Evolutionary conservation across 2,888 invertebrate species (phyloP).

Genomic region (Stegana nigrithorax): DNA sequence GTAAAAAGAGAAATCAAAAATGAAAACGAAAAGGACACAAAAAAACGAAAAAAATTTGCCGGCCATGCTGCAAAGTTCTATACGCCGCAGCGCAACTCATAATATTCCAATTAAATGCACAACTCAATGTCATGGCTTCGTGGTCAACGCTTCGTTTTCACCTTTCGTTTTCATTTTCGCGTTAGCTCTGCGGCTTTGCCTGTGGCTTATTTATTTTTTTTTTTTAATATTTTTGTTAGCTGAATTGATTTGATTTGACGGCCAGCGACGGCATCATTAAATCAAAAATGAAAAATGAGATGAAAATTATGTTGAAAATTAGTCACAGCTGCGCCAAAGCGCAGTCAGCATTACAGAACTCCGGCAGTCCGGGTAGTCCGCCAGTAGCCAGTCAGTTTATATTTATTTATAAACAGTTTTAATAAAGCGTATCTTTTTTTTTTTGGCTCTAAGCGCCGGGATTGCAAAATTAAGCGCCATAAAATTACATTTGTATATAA

Average conservation of each 20-base stretch:
- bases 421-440: neutral
- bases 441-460: constrained; percentile 26
- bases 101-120: constrained; percentile 7
- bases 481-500: constrained; percentile 52
- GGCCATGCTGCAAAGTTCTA: too few species aligned
- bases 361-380: too few species aligned
- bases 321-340: too few species aligned
- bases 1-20: too few species aligned
- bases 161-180: neutral
- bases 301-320: neutral
- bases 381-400: too few species aligned
- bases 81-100: too few species aligned
- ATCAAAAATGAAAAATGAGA: neutral
- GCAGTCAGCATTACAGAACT: too few species aligned
- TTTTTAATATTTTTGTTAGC: neutral
- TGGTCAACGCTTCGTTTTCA: neutral
- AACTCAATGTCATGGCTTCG: constrained; percentile 4
- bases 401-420: neutral
- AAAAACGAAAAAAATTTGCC: neutral
- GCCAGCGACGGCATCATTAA: constrained; percentile 1
- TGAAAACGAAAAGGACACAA: neutral
- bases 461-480: constrained; percentile 59
- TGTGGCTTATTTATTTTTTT: too few species aligned
- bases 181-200: too few species aligned
- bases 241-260: constrained; percentile 10